Conservation (phyloP, 2,797 vertebrate genomes). For the Labeo calbasu region DNA sequence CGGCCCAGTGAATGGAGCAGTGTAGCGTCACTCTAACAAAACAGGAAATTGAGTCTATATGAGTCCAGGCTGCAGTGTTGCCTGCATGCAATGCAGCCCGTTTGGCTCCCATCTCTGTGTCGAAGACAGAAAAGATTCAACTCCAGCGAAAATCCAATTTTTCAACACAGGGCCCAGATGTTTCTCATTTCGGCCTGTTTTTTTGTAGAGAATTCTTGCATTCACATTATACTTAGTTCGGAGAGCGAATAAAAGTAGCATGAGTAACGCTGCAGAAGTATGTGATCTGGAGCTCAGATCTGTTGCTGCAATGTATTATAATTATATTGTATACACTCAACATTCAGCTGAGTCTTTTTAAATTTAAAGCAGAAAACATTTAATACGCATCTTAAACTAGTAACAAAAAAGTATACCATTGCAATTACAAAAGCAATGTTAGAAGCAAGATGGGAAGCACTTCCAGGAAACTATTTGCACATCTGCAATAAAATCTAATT, state of each 20-base stretch:
- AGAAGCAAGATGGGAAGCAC: background rate
- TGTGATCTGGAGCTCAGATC: constrained; percentile 53
- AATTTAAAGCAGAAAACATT: constrained; percentile 17
- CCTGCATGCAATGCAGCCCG: constrained; percentile 48
- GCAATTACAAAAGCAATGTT: background rate
- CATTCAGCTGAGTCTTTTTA: background rate
- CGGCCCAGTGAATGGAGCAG: constrained; percentile 72
- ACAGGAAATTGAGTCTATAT: constrained; percentile 78
- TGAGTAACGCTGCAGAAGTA: constrained; percentile 48
- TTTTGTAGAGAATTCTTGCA: constrained; percentile 59
- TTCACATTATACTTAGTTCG: constrained; percentile 48
- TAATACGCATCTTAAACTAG: constrained; percentile 13
- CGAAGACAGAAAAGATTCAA: constrained; percentile 57
- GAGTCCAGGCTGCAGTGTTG: constrained; percentile 57
- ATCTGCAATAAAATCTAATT: background rate
- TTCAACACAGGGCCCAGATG: constrained; percentile 59
- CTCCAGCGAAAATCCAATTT: constrained; percentile 61
- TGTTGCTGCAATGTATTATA: constrained; percentile 40
- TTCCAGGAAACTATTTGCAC: constrained; percentile 1
- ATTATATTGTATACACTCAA: constrained; percentile 21
- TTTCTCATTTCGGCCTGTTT: constrained; percentile 59
- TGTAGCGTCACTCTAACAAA: constrained; percentile 74
- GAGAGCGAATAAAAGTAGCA: constrained; percentile 54
- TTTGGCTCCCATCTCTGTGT: constrained; percentile 65
- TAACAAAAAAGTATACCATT: constrained; percentile 1